Conservation (phyloP, 2,797 vertebrate species). For the Chaunax sp. region DNA sequence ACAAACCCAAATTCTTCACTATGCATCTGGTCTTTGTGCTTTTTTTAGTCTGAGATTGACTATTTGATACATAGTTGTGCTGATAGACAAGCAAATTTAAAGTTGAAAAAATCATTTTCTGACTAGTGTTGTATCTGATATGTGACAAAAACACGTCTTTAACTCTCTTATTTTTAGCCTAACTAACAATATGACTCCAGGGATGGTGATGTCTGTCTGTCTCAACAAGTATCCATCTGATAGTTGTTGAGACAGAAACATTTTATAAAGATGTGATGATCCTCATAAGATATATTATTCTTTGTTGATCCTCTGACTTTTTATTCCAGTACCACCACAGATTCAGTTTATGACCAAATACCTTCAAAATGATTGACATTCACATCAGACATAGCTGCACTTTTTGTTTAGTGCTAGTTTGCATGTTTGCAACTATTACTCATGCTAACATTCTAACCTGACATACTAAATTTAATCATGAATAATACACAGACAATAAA, state of each 20-base stretch:
- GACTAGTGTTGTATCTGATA: too few species aligned
- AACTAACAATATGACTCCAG: too few species aligned
- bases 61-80: background rate
- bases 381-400: background rate
- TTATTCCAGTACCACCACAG: too few species aligned
- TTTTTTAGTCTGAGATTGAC: background rate
- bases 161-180: background rate
- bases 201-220: background rate
- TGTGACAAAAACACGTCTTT: background rate
- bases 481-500: background rate
- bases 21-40: background rate
- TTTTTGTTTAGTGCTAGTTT: background rate
- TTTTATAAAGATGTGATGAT: too few species aligned
- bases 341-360: too few species aligned
- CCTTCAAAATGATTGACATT: background rate
- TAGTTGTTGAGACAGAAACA: too few species aligned
- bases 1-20: background rate
- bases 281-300: too few species aligned
- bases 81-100: background rate
- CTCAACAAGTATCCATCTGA: too few species aligned
- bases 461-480: background rate
- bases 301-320: too few species aligned
- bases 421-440: background rate
- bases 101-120: too few species aligned
- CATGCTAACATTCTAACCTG: background rate